phyloP scores from a whole-genome alignment of 2,888 invertebrate genomes.

The Rapana venosa region DNA sequence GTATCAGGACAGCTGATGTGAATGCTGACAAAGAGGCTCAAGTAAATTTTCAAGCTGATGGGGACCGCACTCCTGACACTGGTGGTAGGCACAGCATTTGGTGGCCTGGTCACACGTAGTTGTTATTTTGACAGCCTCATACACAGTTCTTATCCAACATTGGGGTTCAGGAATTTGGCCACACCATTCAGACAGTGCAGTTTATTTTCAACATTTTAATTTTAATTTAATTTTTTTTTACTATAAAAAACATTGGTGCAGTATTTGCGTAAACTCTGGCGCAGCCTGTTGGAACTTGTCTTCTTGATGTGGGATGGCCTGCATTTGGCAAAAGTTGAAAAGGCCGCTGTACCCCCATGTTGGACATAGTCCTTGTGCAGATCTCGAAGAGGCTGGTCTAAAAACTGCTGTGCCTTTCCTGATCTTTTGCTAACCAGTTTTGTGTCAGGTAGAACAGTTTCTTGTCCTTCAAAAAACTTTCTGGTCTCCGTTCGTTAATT shows the following conservation, averaged over 20 bases:
- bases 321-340: not conserved
- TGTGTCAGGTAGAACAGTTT: not conserved
- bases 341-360: not conserved
- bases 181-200: not conserved
- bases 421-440: not conserved
- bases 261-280: not conserved
- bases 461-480: not conserved
- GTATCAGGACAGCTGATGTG: not conserved
- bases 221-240: no score
- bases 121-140: not conserved
- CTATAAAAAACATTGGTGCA: no score
- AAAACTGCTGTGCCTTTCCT: not conserved
- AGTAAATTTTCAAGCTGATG: not conserved
- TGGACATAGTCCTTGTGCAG: not conserved
- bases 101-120: not conserved
- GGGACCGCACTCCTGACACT: not conserved
- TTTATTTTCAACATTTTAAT: not conserved
- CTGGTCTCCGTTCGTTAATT: not conserved
- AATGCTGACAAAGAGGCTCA: not conserved
- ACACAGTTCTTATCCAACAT: not conserved
- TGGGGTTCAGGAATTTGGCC: not conserved
- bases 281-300: not conserved
- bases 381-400: not conserved
- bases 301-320: not conserved
- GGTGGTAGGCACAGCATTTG: not conserved